Percentiles rank a stretch among this genome's conserved stretches.
Conservation (phyloP, 2,888 invertebrate species). For the Dynastes tityus region DNA sequence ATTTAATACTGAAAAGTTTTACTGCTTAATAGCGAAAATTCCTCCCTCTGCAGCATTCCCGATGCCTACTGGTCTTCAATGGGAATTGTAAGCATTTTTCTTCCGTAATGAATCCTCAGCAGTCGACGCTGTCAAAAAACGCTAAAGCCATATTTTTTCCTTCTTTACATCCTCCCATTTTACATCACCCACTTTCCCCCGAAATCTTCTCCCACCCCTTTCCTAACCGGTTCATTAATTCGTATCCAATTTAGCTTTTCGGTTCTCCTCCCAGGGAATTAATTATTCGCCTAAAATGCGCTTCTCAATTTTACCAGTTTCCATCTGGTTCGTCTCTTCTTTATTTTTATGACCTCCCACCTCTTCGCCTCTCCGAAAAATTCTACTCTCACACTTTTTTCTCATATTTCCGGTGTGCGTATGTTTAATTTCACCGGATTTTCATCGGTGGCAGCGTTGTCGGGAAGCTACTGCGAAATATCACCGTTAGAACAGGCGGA, state of each 20-base stretch:
- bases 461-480: too few relatives aligned
- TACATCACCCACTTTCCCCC: not conserved
- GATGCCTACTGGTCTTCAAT: too few relatives aligned
- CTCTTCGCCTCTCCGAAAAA: too few relatives aligned
- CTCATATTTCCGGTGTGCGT: not conserved
- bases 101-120: not conserved
- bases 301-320: not conserved
- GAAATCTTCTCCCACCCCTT: not conserved
- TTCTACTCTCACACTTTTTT: too few relatives aligned
- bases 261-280: not conserved
- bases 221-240: conserved; percentile 19
- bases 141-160: conserved; percentile 15
- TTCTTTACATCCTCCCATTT: too few relatives aligned
- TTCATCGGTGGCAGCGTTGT: not conserved
- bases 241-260: conserved; percentile 28
- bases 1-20: too few relatives aligned
- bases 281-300: not conserved
- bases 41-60: too few relatives aligned
- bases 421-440: not conserved
- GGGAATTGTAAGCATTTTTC: conserved; percentile 16
- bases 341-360: not conserved
- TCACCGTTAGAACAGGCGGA: too few relatives aligned
- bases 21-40: too few relatives aligned
- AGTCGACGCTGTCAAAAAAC: conserved; percentile 15
- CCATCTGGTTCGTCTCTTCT: conserved; percentile 9